Base-by-base conservation (phyloP, 2,888 invertebrate species). In the Drosophila hawaiiensis region DNA sequence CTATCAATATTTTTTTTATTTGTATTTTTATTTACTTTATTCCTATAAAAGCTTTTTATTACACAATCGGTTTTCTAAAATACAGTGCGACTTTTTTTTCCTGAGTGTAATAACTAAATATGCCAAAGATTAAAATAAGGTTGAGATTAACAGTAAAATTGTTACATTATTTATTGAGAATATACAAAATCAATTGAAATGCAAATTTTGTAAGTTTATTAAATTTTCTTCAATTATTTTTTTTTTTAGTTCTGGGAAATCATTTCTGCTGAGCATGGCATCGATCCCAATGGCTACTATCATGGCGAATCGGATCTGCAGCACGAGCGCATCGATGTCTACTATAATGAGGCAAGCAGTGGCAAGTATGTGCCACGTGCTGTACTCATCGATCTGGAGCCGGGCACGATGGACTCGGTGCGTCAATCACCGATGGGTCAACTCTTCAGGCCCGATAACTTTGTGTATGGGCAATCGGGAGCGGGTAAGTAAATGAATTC, bases 331-430 rank as follows among this genome's bases (percentile, higher is more conserved):
- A 96, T 97, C 87, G 95, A 96, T 82, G 97, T 97, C 9, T 97
- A 97, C 93, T 97, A 96, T 94, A 97, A 95, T 91, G 96, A 97
- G 91, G 97, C 96, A 0, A 94, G 94, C 41, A 94, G 94, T 70
- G 94, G 94, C 93, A 96, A 96, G 92, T 98, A 95, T 94, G 97
- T 98, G 9, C 98, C 98, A 0, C 95, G 98, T 19, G 97, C 97
- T 0, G 95, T 98, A 37, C 94, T 98, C 75, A 96, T 98, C 60
- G 98, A 98, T 94, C 93, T 98, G 92, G 98, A 98, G 94, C 97
- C 97, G 0, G 97, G 97, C 7, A 97, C 98, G 22, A 97, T 98
- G 97, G 98, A 98, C 92, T 95, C 96, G 9, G 97, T 98, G 85
- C 94, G 97, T 80, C 95, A 96, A 53, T 96, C 96, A 47, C 95